These are phyloP conservation scores for Pachydiplax longipennis DNA, from an alignment of 2,888 invertebrate genomes.

Conservation along the genomic window DNA sequence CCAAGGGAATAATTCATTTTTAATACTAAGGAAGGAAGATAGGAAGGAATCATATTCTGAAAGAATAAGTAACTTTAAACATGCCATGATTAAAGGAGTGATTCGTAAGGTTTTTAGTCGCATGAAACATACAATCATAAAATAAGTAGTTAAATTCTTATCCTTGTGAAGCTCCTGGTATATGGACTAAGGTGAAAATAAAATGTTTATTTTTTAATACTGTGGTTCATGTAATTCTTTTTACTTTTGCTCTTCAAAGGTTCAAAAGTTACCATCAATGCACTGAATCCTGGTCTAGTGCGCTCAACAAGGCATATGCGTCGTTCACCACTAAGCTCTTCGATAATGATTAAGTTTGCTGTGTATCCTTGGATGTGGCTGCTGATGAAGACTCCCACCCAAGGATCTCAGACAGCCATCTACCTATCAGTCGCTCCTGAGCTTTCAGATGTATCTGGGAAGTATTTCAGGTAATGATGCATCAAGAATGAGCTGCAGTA, in stretches of 20 bases:
- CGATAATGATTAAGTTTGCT: slow-evolving; percentile 56
- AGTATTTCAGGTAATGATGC: slow-evolving; percentile 58
- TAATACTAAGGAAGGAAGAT: too few species aligned
- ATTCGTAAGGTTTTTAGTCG: too few species aligned
- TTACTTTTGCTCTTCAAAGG: slow-evolving; percentile 18
- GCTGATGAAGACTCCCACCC: slow-evolving; percentile 59
- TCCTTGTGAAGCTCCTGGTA: background rate
- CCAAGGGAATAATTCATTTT: too few species aligned
- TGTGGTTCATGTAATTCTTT: background rate
- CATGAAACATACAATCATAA: too few species aligned
- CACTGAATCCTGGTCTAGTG: slow-evolving; percentile 62
- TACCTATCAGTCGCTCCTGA: slow-evolving; percentile 59
- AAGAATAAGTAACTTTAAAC: too few species aligned
- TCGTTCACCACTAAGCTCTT: slow-evolving; percentile 56
- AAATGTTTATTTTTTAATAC: background rate
- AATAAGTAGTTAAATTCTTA: too few species aligned
- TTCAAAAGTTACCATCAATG: slow-evolving; percentile 58
- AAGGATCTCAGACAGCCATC: slow-evolving; percentile 61
- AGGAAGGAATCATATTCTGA: too few species aligned
- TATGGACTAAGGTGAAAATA: too few species aligned
- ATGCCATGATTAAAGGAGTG: too few species aligned
- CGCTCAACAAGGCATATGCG: slow-evolving; percentile 59
- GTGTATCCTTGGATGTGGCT: slow-evolving; percentile 58
- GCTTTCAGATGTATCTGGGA: slow-evolving; percentile 58
- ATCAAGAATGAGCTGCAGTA: too few species aligned